Evolutionary conservation across 2,797 vertebrate genomes (phyloP), one percentile per base, ranked within the genome.

Genomic region (Oryzias dopingdopingensis): DNA sequence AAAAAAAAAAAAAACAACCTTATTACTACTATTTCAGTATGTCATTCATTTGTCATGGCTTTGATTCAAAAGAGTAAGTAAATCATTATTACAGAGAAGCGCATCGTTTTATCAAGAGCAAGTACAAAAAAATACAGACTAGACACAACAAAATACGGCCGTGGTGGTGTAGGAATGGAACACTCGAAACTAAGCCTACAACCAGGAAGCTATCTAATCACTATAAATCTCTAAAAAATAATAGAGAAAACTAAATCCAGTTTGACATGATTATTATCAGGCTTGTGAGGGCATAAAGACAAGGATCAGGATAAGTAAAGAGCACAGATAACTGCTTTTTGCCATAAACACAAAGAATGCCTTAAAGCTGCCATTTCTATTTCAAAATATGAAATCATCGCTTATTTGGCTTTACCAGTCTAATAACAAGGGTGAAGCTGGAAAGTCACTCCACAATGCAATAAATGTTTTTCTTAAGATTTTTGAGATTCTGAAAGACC

Each of bases 1-100:
- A 3, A 53, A 78, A 88, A 89, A 90, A 89, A 3, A 53, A 78
- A 88, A 89, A 90, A 89, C 81, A 88, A 84, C 67, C 88, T 87
- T 83, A 85, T 88, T 86, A 86, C 78, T 73, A 78, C 70, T 70
- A 77, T 87, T 89, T 86, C 69, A 71, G 72, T 60, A 84, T 84
- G 78, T 67, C 78, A 78, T 88, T 61, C 84, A 80, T 85, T 82
- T 86, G 70, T 70, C 67, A 66, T 84, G 83, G 85, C 70, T 72
- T 76, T 76, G 72, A 72, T 82, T 85, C 68, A 81, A 80, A 72
- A 75, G 57, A 67, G 65, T 77, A 59, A 70, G 69, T 79, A 62
- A 69, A 57, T 55, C 71, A 79, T 86, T 79, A 80, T 84, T 83
- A 89, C 54, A 58, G 58, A 81, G 82, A 86, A 80, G 72, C 76